Evolutionary conservation across 1,140 invertebrate genomes (phyloP), one percentile per base, ranked within the genome.

Genomic region (Dendrolimus punctatus): DNA sequence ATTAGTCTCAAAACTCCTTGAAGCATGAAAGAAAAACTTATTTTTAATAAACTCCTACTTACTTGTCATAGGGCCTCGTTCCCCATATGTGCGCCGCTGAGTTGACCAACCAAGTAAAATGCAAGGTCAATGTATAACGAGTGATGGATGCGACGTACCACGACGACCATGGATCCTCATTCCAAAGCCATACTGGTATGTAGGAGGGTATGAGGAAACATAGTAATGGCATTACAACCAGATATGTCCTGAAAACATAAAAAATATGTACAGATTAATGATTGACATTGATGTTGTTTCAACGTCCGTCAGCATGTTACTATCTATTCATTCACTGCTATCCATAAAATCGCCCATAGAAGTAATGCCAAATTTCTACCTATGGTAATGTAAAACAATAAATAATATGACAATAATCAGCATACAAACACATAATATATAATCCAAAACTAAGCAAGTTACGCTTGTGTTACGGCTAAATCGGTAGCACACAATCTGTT

Each of bases 81-180:
- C 92, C 92, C 89, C 90, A 93, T 46, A 93, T 90, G 74, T 97
- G 95, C 4, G 95, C 95, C 0, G 91, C 92, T 55, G 93, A 95
- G 85, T 98, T 98, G 5, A 98, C 95, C 5, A 95, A 87, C 95
- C 96, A 98, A 0, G 96, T 98, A 41, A 91, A 85, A 77, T 98
- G 92, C 6, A 98, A 87, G 2, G 90, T 90, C 0, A 92, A 76
- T 79, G 57, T 87, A 62, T 83, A 88, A 51, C 76, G 67, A 57
- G 78, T 74, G 47, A 89, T 73, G 85, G 89, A 91, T 7, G 90
- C 90, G 76, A 83, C 90, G 53, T 87, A 87, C 83, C 92, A 91
- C 6, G 88, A 88, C 87, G 79, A 88, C 90, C 85, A 91, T 44
- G 83, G 73, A 40, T 68, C 74, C 80, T 99, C 97, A n/a, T 89